These are phyloP conservation scores for Myotis brandtii DNA, from an alignment of 2,113 vertebrate species.

Conservation along the genomic window DNA sequence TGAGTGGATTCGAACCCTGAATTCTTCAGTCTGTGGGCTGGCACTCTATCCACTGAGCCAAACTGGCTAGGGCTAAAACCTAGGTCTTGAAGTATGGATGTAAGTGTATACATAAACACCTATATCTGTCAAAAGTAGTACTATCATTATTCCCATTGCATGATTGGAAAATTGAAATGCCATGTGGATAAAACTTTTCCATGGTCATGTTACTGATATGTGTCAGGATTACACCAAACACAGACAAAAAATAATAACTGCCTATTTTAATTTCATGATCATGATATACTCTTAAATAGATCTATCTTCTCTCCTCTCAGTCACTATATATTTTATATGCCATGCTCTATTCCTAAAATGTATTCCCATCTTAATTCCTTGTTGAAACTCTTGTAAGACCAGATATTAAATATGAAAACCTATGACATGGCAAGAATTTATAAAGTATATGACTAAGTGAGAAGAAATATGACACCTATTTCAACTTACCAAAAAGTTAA, in stretches of 20 bases:
- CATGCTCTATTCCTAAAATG: neutral
- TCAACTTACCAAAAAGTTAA: slow-evolving; percentile 30
- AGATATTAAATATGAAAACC: slow-evolving; percentile 41
- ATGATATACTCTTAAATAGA: neutral
- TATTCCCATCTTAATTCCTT: neutral
- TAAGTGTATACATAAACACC: neutral
- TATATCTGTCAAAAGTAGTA: neutral
- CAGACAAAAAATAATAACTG: neutral
- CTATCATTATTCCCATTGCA: neutral
- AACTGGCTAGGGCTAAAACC: neutral
- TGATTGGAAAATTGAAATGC: neutral
- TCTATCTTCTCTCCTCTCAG: neutral
- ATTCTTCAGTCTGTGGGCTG: too few relatives aligned
- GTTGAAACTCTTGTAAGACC: neutral
- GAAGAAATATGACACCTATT: slow-evolving; percentile 58
- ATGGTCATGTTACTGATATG: neutral
- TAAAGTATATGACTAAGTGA: slow-evolving; percentile 57
- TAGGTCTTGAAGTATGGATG: neutral
- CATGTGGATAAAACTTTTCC: neutral
- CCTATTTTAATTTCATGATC: neutral
- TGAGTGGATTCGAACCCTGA: too few relatives aligned
- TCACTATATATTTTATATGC: neutral
- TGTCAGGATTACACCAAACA: neutral
- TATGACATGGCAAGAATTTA: slow-evolving; percentile 21
- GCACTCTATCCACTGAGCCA: too few relatives aligned